A percentile compares a stretch with the other conserved stretches of the same genome.
Evolutionary conservation across 2,888 invertebrate genomes (phyloP).

Genomic region (Alloscopus bannaensis): DNA sequence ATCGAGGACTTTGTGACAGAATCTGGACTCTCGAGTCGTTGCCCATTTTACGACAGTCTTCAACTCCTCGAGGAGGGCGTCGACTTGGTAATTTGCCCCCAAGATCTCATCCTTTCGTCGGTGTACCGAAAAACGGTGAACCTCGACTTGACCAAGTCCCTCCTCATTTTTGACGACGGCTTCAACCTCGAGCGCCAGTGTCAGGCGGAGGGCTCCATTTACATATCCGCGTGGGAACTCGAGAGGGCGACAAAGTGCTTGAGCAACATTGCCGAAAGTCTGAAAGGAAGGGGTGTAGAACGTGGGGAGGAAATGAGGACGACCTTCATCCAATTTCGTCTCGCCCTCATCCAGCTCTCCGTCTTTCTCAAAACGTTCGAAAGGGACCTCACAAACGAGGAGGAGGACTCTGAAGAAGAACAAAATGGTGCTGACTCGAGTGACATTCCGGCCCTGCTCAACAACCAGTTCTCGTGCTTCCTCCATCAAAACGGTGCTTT

Average conservation of each 20-base stretch:
- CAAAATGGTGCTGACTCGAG: no score
- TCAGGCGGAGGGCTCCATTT: conserved; percentile 9
- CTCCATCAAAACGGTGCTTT: no score
- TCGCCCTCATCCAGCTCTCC: no score
- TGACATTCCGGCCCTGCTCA: no score
- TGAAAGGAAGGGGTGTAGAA: neutral
- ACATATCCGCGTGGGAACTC: neutral
- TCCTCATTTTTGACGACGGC: conserved; percentile 29
- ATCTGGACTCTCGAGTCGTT: no score
- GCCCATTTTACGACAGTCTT: neutral
- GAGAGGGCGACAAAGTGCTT: neutral
- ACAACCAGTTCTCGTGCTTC: no score
- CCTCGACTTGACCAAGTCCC: neutral
- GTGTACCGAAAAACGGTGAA: neutral
- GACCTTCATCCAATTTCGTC: no score
- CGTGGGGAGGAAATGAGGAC: neutral
- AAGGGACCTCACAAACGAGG: no score
- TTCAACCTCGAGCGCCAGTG: conserved; percentile 15
- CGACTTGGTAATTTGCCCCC: conserved; percentile 25
- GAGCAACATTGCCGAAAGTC: neutral
- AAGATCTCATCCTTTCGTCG: conserved; percentile 19
- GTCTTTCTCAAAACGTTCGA: no score
- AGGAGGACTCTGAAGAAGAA: no score
- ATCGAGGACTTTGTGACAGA: no score
- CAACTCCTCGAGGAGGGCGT: neutral